Evolutionary conservation across 2,888 invertebrate genomes (phyloP).

Genomic region (Willowsia nigromaculata): DNA sequence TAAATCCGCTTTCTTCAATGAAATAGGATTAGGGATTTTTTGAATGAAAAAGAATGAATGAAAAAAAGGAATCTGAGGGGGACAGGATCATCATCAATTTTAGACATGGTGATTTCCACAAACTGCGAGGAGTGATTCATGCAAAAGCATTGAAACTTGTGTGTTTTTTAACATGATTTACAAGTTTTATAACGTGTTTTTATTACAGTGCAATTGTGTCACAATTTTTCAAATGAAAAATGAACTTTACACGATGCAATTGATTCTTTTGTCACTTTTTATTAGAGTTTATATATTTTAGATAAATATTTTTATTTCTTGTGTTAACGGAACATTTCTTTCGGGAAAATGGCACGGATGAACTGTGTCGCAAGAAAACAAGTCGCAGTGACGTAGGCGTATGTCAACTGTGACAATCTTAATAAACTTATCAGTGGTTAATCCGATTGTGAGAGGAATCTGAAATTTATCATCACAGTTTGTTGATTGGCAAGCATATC

Average conservation of each 20-base stretch:
- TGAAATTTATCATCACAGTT: background rate
- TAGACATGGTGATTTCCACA: background rate
- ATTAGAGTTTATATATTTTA: too few relatives aligned
- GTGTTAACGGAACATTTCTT: too few relatives aligned
- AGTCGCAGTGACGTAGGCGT: too few relatives aligned
- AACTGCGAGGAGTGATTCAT: constrained; percentile 53
- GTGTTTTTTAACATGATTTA: constrained; percentile 30
- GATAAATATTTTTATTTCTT: too few relatives aligned
- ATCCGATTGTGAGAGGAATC: too few relatives aligned
- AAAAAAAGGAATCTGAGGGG: background rate
- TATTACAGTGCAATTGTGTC: too few relatives aligned
- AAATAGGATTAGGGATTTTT: constrained; percentile 16
- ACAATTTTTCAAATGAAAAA: background rate
- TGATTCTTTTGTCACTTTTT: too few relatives aligned
- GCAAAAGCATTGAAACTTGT: constrained; percentile 46
- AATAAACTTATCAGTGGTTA: background rate
- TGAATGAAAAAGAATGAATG: constrained; percentile 12
- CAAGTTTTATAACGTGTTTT: background rate
- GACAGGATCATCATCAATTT: background rate
- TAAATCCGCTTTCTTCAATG: constrained; percentile 43
- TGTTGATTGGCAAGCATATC: background rate
- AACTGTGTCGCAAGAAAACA: too few relatives aligned
- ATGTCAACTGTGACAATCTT: background rate
- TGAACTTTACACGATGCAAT: too few relatives aligned
- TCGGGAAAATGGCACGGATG: too few relatives aligned